Evolutionary conservation across 2,113 vertebrate genomes (phyloP).

Genomic region (Anseranas semipalmata): DNA sequence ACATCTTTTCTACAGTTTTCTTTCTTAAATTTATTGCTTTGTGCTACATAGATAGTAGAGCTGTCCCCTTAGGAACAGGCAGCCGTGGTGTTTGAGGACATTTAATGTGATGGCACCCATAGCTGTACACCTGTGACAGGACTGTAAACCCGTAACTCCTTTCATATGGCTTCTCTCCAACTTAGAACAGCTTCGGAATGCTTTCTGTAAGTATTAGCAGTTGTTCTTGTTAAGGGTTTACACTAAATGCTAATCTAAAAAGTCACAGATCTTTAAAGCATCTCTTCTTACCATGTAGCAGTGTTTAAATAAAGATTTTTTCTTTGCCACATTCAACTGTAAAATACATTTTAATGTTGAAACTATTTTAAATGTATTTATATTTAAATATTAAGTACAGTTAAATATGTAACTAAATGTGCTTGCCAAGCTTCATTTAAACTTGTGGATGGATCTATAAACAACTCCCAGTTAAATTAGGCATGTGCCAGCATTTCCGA

Average conservation of each 20-base stretch:
- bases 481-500: neutral
- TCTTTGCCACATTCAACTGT: neutral
- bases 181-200: neutral
- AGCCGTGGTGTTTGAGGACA: neutral
- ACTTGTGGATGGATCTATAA: neutral
- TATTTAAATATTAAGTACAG: neutral
- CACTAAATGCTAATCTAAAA: neutral
- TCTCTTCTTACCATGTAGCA: neutral
- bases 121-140: neutral
- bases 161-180: neutral
- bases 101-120: neutral
- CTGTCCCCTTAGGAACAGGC: neutral
- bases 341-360: neutral
- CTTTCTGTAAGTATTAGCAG: slow-evolving; percentile 26
- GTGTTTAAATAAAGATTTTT: neutral
- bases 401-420: neutral
- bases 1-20: neutral
- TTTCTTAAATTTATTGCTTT: neutral
- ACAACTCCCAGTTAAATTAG: neutral
- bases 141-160: neutral
- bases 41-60: neutral
- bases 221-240: neutral
- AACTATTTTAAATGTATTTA: neutral
- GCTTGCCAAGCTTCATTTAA: neutral
- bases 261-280: neutral